Base-by-base conservation (phyloP, 2,113 vertebrate species). In the Buteo buteo region DNA sequence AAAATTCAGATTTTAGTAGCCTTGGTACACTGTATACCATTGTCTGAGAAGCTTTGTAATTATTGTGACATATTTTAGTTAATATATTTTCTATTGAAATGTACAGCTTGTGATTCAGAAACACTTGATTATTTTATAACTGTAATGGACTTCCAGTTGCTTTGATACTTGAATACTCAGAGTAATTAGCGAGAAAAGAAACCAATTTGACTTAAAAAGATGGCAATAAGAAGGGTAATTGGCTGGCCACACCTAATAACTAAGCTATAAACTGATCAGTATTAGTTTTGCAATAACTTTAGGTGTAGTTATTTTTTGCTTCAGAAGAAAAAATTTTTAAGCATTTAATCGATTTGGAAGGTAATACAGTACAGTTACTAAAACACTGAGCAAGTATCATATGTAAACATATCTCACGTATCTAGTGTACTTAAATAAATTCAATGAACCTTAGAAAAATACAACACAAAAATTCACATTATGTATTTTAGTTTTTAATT, bases 51-150 rank as follows among this genome's bases (percentile, higher is more conserved):
- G 91, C 94, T 96, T 91, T 94, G 97, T 96, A 96, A 95, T 96
- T 95, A 93, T 81, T 97, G 96, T 96, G 96, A 97, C 86, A 96
- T 96, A 97, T 91, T 96, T 97, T 96, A 96, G 87, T 84, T 96
- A 97, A 96, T 96, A 97, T 95, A 95, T 97, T 97, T 97, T 96
- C 91, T 94, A 94, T 80, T 77, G 93, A 96, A 84, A 89, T 97
- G 97, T 95, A 87, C 73, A 95, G 96, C 78, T 94, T 86, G 94
- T 96, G 95, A 82, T 97, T 96, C 72, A 80, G 92, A 96, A 94
- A 92, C 76, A 93, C 40, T 79, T 65, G 82, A 64, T 88, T 93
- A 93, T 97, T 96, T 96, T 91, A 74, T 94, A 95, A 94, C 79
- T 94, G 94, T 95, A 77, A 86, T 32, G 94, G 86, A 84, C 73